Percentiles rank a stretch among this genome's conserved stretches.
phyloP scores from a whole-genome alignment of 2,797 vertebrate genomes.

The Antennarius maculatus region DNA sequence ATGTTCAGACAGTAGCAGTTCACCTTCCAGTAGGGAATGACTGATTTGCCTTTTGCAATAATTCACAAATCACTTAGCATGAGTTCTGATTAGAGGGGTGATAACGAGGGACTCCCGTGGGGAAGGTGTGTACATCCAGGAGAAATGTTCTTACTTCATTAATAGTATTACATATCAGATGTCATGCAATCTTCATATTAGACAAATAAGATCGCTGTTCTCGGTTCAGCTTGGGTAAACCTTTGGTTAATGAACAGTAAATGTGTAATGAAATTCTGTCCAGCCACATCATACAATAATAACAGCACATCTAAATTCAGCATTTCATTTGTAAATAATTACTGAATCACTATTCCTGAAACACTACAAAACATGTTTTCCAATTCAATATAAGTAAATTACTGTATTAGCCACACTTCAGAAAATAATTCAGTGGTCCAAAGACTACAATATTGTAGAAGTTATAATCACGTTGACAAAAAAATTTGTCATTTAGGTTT shows the following conservation, averaged over 20 bases:
- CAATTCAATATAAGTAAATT: background rate
- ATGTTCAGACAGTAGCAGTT: constrained; percentile 49
- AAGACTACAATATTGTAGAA: too few species aligned
- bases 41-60: constrained; percentile 41
- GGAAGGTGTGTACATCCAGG: constrained; percentile 9
- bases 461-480: too few species aligned
- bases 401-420: background rate
- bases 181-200: constrained; percentile 4
- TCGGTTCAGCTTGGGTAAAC: constrained; percentile 3
- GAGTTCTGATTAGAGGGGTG: constrained; percentile 15
- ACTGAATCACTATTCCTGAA: background rate
- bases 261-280: constrained; percentile 1
- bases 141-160: background rate
- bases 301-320: background rate
- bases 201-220: background rate
- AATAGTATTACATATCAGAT: constrained; percentile 1
- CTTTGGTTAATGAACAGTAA: constrained; percentile 3
- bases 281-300: background rate
- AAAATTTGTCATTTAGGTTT: too few species aligned
- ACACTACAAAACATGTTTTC: background rate
- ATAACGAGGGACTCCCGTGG: constrained; percentile 8
- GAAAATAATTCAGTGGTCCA: too few species aligned
- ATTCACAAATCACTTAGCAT: constrained; percentile 24
- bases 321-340: background rate
- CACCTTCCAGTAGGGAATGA: constrained; percentile 42